Evolutionary conservation across 2,888 invertebrate species (phyloP).

Genomic region (Caenorhabditis doughertyi): DNA sequence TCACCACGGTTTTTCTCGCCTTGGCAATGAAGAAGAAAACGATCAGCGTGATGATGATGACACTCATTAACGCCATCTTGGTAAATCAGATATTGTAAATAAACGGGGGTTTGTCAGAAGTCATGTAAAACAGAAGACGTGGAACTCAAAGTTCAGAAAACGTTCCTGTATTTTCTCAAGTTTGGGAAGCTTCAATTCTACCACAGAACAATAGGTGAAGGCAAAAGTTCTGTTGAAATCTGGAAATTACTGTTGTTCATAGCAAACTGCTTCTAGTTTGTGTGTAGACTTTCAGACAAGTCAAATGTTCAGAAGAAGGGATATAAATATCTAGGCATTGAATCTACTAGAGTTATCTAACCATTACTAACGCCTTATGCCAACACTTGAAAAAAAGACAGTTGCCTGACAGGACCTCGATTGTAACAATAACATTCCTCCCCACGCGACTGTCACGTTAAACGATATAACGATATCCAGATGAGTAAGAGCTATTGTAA

Average conservation of each 20-base stretch:
- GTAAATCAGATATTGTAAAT: too few relatives aligned
- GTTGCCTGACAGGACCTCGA: constrained; percentile 2
- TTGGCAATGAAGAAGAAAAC: constrained; percentile 3
- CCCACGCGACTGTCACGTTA: neutral
- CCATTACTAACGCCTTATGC: constrained; percentile 1
- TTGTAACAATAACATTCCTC: constrained; percentile 18
- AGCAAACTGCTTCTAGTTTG: too few relatives aligned
- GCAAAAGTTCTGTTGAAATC: too few relatives aligned
- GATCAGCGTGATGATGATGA: constrained; percentile 12
- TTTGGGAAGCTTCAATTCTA: too few relatives aligned
- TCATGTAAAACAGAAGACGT: too few relatives aligned
- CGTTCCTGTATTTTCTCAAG: too few relatives aligned
- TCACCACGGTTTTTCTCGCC: constrained; percentile 48
- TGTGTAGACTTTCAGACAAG: too few relatives aligned
- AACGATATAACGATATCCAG: constrained; percentile 14
- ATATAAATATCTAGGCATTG: too few relatives aligned
- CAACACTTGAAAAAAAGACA: neutral
- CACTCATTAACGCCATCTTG: constrained; percentile 45
- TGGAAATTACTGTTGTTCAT: too few relatives aligned
- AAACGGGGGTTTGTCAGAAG: neutral
- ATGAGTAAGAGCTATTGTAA: constrained; percentile 41
- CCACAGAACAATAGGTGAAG: too few relatives aligned
- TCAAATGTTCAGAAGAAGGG: too few relatives aligned
- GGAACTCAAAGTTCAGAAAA: too few relatives aligned
- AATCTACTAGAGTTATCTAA: constrained; percentile 5